Conservation (phyloP, 2,797 vertebrate genomes). For the Tragelaphus oryx region DNA sequence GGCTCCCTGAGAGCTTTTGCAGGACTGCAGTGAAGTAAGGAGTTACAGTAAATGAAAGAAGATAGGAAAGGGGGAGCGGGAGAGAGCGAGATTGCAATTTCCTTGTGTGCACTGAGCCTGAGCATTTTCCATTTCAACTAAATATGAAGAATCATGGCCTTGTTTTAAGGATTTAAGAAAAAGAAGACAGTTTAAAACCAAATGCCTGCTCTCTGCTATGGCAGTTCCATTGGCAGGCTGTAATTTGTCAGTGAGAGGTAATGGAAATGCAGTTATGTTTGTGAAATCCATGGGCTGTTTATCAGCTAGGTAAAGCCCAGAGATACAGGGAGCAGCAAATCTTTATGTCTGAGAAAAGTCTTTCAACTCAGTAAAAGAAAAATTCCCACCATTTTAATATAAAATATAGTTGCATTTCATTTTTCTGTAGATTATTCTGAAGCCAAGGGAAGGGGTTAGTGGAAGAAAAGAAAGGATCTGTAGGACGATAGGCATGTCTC, state of each 20-base stretch:
- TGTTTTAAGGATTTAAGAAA: conserved; percentile 73
- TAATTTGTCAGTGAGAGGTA: conserved; percentile 72
- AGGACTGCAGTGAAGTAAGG: conserved; percentile 74
- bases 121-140: conserved; percentile 71
- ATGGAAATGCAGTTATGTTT: conserved; percentile 69
- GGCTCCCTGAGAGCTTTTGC: conserved; percentile 10
- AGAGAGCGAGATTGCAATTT: conserved; percentile 53
- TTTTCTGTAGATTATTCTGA: conserved; percentile 35
- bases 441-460: conserved; percentile 50
- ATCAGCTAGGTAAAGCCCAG: conserved; percentile 59
- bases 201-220: conserved; percentile 64
- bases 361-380: conserved; percentile 49
- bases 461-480: conserved; percentile 46
- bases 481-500: conserved; percentile 56
- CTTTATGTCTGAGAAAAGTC: background rate
- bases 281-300: conserved; percentile 71
- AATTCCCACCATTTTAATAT: conserved; percentile 40
- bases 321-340: conserved; percentile 28
- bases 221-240: conserved; percentile 69
- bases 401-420: conserved; percentile 53
- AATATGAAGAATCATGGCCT: conserved; percentile 68
- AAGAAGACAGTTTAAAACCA: conserved; percentile 69
- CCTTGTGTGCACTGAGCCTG: conserved; percentile 61
- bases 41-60: background rate
- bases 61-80: background rate